phyloP scores from a whole-genome alignment of 2,888 invertebrate genomes.

The Acanthosepion pharaonis region DNA sequence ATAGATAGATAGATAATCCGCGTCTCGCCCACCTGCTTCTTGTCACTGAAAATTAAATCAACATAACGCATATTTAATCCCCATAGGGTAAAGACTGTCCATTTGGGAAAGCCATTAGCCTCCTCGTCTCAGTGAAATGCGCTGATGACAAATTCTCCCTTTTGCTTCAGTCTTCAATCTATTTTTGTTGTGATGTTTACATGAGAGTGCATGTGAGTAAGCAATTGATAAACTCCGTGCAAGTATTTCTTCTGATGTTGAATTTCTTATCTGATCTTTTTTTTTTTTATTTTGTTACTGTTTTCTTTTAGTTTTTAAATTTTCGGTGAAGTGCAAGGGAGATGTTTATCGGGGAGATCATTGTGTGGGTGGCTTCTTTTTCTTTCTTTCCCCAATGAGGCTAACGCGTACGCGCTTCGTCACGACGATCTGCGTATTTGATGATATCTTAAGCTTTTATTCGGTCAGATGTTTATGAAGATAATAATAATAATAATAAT shows the following conservation, averaged over 20 bases:
- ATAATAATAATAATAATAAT: constrained; percentile 14
- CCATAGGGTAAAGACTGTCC: neutral
- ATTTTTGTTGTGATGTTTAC: neutral
- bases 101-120: constrained; percentile 24
- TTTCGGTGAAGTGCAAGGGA: too few relatives aligned
- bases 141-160: neutral
- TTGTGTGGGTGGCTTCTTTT: neutral
- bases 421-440: neutral
- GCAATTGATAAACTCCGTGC: neutral
- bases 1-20: too few relatives aligned
- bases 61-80: neutral
- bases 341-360: too few relatives aligned
- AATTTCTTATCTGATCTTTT: neutral
- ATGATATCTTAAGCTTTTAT: neutral
- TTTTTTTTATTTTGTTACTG: neutral
- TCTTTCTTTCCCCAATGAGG: too few relatives aligned
- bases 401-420: neutral
- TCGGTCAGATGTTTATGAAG: neutral
- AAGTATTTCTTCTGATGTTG: neutral
- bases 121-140: neutral
- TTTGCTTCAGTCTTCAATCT: neutral
- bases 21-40: neutral
- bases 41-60: neutral
- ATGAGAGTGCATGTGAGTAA: neutral
- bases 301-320: too few relatives aligned